Base-by-base conservation (phyloP, 2,888 invertebrate genomes). In the Nomada ruficornis region DNA sequence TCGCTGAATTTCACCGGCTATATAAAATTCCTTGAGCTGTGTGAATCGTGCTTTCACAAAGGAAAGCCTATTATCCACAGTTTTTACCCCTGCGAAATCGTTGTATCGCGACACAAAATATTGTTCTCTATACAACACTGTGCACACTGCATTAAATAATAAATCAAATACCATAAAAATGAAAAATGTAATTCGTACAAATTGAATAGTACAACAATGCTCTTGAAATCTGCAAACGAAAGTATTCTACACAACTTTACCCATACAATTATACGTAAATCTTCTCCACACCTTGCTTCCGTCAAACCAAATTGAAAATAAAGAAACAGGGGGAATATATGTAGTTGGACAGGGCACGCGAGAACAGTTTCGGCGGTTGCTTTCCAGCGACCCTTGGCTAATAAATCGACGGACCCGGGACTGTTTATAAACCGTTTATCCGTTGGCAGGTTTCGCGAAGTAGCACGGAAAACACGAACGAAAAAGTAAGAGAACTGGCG, bases 391-490 rank as follows among this genome's bases (percentile, higher is more conserved):
- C 79, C 68, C 77, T 80, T 68, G 78, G 83, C 86, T 91, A 91
- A 91, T 91, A 90, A 91, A 91, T 91, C 83, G 86, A 75, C 85
- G 83, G 83, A 87, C 82, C 26, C 84, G 86, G 88, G 86, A 88
- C 91, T 91, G 91, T 92, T 91, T 90, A 90, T 91, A 91, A 91
- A 89, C 88, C 89, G 90, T 91, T 91, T 92, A 91, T 91, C 88
- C 88, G 88, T 90, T 90, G 90, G 89, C 88, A 89, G 87, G 79
- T 88, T 88, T 77, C 81, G 83, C 88, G 85, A 85, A 65, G 75
- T 68, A 86, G 78, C 80, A 83, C 72, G 82, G 86, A 87, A 85
- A 85, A 88, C 83, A 84, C 70, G 84, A 84, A 7, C 77, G 88
- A 88, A 80, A 87, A 84, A 84, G 77, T 71, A 78, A 79, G 81